Evolutionary conservation across 1,140 invertebrate genomes (phyloP).

Genomic region (Camponotus vicinus): DNA sequence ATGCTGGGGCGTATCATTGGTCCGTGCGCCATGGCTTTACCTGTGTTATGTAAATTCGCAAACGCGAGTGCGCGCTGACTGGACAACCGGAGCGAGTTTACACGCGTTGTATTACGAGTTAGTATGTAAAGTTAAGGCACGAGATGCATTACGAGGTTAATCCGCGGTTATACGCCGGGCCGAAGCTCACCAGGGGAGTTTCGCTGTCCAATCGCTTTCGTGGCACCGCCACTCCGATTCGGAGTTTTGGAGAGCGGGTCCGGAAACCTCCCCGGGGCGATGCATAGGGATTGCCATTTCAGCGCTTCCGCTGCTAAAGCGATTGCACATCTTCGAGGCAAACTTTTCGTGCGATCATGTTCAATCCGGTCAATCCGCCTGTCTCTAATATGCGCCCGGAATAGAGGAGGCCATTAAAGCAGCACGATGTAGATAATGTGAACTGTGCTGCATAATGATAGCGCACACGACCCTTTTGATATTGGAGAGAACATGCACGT

Average conservation of each 20-base stretch:
- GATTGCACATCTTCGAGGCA: constrained; percentile 30
- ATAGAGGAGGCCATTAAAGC: constrained; percentile 18
- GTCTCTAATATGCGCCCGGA: not conserved
- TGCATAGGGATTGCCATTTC: constrained; percentile 55
- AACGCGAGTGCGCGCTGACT: not conserved
- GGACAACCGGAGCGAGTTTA: constrained; percentile 46
- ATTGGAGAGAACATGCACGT: not conserved
- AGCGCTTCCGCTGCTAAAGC: constrained; percentile 36
- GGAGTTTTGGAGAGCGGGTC: constrained; percentile 41
- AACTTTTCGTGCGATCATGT: constrained; percentile 44
- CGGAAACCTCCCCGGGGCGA: constrained; percentile 41
- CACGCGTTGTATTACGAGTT: constrained; percentile 55
- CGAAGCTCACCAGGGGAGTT: constrained; percentile 42
- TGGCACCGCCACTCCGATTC: constrained; percentile 52
- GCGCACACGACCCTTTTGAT: not conserved
- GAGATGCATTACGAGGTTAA: constrained; percentile 60
- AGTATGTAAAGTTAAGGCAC: constrained; percentile 58
- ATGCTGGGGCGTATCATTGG: constrained; percentile 19
- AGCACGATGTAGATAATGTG: not conserved
- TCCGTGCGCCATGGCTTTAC: not conserved
- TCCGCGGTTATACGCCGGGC: constrained; percentile 44
- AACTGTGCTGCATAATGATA: not conserved
- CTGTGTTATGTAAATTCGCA: constrained; percentile 53
- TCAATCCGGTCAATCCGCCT: constrained; percentile 14
- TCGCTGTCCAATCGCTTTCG: constrained; percentile 58